Evolutionary conservation across 2,113 vertebrate genomes (phyloP).

Genomic region (Piprites chloris): DNA sequence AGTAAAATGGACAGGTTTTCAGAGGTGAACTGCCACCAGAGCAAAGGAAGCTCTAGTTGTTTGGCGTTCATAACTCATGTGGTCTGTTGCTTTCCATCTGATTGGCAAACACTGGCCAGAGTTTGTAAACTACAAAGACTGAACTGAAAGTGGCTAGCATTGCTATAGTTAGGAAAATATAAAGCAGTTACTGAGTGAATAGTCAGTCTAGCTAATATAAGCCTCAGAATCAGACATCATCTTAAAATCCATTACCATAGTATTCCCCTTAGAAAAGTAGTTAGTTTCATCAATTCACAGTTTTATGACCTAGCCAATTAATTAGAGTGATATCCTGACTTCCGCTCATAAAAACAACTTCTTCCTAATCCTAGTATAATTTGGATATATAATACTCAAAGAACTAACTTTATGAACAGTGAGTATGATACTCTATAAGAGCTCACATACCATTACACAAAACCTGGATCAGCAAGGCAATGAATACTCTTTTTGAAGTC

Average conservation of each 20-base stretch:
- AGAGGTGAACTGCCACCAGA: neutral
- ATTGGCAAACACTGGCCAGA: neutral
- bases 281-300: conserved; percentile 48
- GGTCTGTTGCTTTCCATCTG: neutral
- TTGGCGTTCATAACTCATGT: neutral
- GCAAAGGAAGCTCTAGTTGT: neutral
- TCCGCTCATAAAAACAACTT: conserved; percentile 43
- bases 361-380: conserved; percentile 39
- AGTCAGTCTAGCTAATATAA: conserved; percentile 22
- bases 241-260: conserved; percentile 30
- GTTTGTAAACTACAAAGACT: neutral
- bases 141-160: neutral
- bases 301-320: conserved; percentile 58
- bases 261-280: conserved; percentile 30
- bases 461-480: neutral
- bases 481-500: neutral
- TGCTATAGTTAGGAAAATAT: neutral
- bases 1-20: neutral
- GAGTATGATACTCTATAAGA: neutral
- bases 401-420: conserved; percentile 46
- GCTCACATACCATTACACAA: neutral
- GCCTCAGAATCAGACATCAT: conserved; percentile 38
- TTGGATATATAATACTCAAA: conserved; percentile 23
- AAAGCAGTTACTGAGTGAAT: neutral
- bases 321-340: conserved; percentile 50